Base-by-base conservation (phyloP, 2,888 invertebrate genomes). In the Polydrusus pterygomalis region DNA sequence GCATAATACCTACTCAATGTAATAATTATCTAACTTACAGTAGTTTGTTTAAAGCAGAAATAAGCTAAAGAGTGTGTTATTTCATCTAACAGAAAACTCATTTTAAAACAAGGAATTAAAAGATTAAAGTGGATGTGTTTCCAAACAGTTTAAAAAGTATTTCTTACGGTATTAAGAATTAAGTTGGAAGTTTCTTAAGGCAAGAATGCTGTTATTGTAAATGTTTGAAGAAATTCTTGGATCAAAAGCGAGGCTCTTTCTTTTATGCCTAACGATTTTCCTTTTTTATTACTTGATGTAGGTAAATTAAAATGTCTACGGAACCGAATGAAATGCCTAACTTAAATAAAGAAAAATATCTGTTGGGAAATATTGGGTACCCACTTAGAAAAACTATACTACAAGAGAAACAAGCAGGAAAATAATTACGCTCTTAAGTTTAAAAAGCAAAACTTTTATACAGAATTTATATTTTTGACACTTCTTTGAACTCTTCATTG, bases 111-210 rank as follows among this genome's bases (percentile, higher is more conserved):
- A 47, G 47, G 15, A 47, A 47, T 47, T 64, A 64, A 30, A 64
- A 64, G 64, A 47, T 64, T 64, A 64, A 15, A 30, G 45, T 30
- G 47, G 47, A 64, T 63, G 45, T 25, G 63, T 63, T 63, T 63
- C 43, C 63, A 43, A 63, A 63, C 63, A 43, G 45, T 64, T 64
- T 64, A 47, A 64, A 64, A 47, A 64, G 47, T 30, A 13, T n/a
- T 47, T 40, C 47, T 64, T 43, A 63, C 25, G 20, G 43, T 43
- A 45, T 63, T 63, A 63, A 43, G 63, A 63, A 63, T 63, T 63
- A 30, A 8, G n/a, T n/a, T n/a, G n/a, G 30, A 64, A 47, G 8
- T 47, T 64, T 64, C 15, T 40, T 11, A 47, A 11, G 15, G 47
- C 30, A 43, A 64, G 47, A 64, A 20, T 45, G 15, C 64, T 15